A percentile compares a stretch with the other conserved stretches of the same genome.
phyloP scores from a whole-genome alignment of 2,888 invertebrate genomes.

The Crepidodera aurea region DNA sequence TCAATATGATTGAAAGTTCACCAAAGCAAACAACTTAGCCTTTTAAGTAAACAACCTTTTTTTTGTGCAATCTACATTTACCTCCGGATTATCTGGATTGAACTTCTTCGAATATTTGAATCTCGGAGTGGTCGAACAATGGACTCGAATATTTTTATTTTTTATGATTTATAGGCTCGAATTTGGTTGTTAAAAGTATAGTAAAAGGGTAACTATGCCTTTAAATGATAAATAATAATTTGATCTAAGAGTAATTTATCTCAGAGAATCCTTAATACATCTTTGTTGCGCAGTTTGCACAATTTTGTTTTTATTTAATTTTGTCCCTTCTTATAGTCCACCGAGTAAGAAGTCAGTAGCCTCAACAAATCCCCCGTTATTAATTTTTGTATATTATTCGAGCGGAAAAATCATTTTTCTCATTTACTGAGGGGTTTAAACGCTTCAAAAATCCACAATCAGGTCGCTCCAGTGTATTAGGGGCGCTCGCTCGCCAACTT shows the following conservation, averaged over 20 bases:
- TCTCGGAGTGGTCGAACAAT: background rate
- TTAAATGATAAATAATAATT: too few relatives aligned
- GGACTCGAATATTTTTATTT: background rate
- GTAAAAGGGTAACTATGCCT: too few relatives aligned
- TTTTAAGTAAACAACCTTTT: conserved; percentile 13
- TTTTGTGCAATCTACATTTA: conserved; percentile 5
- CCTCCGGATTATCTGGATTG: conserved; percentile 7
- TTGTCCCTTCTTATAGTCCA: too few relatives aligned
- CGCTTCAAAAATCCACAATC: conserved; percentile 18
- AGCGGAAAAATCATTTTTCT: background rate
- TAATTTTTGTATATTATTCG: background rate
- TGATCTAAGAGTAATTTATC: too few relatives aligned
- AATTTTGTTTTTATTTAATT: too few relatives aligned
- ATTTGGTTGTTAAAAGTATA: too few relatives aligned
- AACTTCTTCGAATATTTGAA: conserved; percentile 3
- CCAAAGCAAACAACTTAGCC: conserved; percentile 35
- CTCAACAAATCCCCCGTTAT: background rate
- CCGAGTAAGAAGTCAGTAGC: too few relatives aligned
- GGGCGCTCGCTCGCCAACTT: conserved; percentile 40
- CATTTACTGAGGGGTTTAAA: background rate
- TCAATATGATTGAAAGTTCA: conserved; percentile 33
- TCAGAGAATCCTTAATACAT: too few relatives aligned
- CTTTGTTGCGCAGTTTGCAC: too few relatives aligned
- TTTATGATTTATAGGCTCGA: too few relatives aligned
- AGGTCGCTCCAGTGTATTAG: conserved; percentile 27